phyloP scores from a whole-genome alignment of 2,888 invertebrate genomes.

The Cactoblastis cactorum region DNA sequence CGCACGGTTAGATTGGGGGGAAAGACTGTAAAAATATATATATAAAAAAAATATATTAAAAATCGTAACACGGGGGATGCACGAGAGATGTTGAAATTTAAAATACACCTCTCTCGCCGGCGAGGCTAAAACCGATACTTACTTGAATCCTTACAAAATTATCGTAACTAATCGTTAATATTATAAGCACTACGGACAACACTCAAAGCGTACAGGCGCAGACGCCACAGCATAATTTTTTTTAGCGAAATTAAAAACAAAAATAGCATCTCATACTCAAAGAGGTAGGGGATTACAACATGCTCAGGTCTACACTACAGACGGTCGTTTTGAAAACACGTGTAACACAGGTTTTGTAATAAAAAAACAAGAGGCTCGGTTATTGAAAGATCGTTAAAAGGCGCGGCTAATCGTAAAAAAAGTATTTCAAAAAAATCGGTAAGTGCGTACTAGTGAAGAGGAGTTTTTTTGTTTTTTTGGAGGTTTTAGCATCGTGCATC shows the following conservation, averaged over 20 bases:
- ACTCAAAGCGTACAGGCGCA: conserved; percentile 66
- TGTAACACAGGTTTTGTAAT: background rate
- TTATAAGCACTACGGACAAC: conserved; percentile 61
- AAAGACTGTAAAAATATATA: conserved; percentile 32
- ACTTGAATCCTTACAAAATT: conserved; percentile 32
- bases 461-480: conserved; percentile 58
- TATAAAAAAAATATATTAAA: background rate
- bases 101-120: conserved; percentile 55
- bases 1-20: conserved; percentile 63
- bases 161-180: conserved; percentile 35
- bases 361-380: background rate
- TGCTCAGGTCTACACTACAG: conserved; percentile 45
- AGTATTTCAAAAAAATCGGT: conserved; percentile 25
- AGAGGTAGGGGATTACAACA: conserved; percentile 54
- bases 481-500: conserved; percentile 77
- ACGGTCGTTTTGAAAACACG: conserved; percentile 24
- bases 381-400: conserved; percentile 3
- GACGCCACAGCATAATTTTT: conserved; percentile 48
- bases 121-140: conserved; percentile 42
- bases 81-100: conserved; percentile 51
- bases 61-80: conserved; percentile 72
- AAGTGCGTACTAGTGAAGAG: conserved; percentile 49
- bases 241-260: conserved; percentile 42
- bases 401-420: conserved; percentile 12
- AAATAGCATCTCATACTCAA: conserved; percentile 35